Percentiles rank a stretch among this genome's conserved stretches.
These are phyloP conservation scores for Platycercus adscitus DNA, from an alignment of 2,113 vertebrate genomes.

Conservation along the genomic window DNA sequence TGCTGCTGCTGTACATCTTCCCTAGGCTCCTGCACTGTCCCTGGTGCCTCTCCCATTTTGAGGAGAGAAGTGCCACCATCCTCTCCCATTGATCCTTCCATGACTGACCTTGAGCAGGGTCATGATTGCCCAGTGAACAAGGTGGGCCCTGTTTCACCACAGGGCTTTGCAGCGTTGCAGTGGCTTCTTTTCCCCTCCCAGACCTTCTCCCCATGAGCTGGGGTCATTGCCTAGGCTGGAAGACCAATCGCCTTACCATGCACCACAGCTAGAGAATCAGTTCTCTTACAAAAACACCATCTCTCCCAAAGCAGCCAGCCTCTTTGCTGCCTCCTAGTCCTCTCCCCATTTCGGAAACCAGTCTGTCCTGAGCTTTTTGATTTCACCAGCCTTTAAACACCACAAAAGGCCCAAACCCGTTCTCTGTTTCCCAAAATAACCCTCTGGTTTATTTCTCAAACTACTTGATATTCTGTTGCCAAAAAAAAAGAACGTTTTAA, in stretches of 20 bases:
- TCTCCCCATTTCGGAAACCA: not conserved
- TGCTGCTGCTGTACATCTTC: slow-evolving; percentile 23
- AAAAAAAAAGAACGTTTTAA: not conserved
- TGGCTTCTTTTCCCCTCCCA: not conserved
- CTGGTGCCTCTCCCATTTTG: slow-evolving; percentile 8
- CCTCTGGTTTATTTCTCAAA: not conserved
- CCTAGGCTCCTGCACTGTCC: not conserved
- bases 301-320: not conserved
- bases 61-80: slow-evolving; percentile 15
- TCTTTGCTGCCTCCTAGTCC: not conserved
- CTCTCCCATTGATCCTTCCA: slow-evolving; percentile 31
- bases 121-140: not conserved
- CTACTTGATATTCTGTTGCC: not conserved
- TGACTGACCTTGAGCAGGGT: slow-evolving; percentile 16
- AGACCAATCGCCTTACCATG: slow-evolving; percentile 30
- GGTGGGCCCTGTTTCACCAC: not conserved
- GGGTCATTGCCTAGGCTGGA: slow-evolving; percentile 36
- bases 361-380: not conserved
- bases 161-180: slow-evolving; percentile 25
- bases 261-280: not conserved
- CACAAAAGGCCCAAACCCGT: not conserved
- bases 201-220: not conserved
- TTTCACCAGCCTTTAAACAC: slow-evolving; percentile 13
- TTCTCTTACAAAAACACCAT: not conserved
- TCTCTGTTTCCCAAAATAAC: slow-evolving; percentile 3